Percentiles rank a stretch among this genome's conserved stretches.
Conservation (phyloP, 2,888 invertebrate genomes). For the Leptinotarsa rubiginosa region DNA sequence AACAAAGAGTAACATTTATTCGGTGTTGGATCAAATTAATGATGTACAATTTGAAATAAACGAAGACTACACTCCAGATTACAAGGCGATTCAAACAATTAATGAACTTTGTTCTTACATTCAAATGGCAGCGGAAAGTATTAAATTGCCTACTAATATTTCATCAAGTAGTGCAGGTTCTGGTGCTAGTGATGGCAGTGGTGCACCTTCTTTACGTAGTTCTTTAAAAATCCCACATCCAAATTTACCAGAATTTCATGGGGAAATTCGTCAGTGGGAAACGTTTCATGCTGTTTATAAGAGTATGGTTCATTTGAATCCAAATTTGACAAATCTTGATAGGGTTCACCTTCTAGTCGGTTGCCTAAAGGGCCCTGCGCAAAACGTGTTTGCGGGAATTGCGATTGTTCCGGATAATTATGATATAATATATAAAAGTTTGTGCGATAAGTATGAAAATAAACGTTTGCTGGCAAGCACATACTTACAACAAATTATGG, state of each 20-base stretch:
- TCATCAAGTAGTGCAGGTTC: not conserved
- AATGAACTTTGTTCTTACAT: too few relatives aligned
- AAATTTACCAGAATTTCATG: constrained; percentile 13
- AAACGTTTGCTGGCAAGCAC: constrained; percentile 6
- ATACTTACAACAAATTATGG: constrained; percentile 12
- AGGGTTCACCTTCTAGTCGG: too few relatives aligned
- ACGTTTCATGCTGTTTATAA: not conserved
- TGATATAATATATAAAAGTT: constrained; percentile 4
- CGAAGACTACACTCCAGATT: too few relatives aligned
- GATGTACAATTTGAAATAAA: too few relatives aligned
- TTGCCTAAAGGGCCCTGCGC: not conserved
- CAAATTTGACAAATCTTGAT: not conserved
- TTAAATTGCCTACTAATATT: not conserved
- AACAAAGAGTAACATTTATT: too few relatives aligned
- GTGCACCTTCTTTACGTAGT: not conserved
- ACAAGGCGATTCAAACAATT: too few relatives aligned
- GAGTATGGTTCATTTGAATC: constrained; percentile 15
- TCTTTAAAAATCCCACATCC: not conserved
- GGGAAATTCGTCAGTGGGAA: constrained; percentile 24
- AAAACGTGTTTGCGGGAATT: not conserved
- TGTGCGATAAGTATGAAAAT: constrained; percentile 14
- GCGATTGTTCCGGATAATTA: not conserved
- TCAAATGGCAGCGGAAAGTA: not conserved
- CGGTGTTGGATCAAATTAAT: too few relatives aligned
- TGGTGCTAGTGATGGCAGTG: not conserved